Base-by-base conservation (phyloP, 2,888 invertebrate genomes). In the Stratiomys singularior region DNA sequence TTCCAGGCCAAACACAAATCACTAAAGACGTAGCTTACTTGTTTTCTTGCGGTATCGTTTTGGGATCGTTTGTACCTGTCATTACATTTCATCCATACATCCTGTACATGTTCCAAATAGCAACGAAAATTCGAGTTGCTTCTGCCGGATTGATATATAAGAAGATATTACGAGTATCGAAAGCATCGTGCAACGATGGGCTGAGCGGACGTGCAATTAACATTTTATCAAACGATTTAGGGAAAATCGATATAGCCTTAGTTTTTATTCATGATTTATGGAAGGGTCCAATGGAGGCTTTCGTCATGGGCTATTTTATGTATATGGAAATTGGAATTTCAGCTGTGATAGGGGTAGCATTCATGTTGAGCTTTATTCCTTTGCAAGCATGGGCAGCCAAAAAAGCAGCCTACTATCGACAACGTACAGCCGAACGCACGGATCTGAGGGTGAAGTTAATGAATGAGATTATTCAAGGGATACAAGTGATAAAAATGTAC, bases 161-260 rank as follows among this genome's bases (percentile, higher is more conserved):
- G 80, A 94, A 94, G 81, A 89, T 90, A 11, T 85, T 91, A 58
- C 88, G 90, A 80, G 88, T 96, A 46, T 95, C 94, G 77, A 94
- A 94, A 85, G 92, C 93, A 4, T 95, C 97, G 0, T 88, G 96
- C 71, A 94, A 93, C 5, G 93, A 96, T 85, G 96, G 97, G 0
- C 94, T 88, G 86, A 94, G 91, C 82, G 97, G 88, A 0, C 89
- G 90, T 80, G 90, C 91, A 79, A 96, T 98, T 44, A 98, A 98
- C 86, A 90, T 98, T n/a, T 88, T 99, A 78, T 96, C 98, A 0
- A 98, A 98, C 85, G 98, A 99, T 87, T 96, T 98, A 80, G 95
- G 94, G 83, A 91, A 94, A 76, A 97, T 98, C 86, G 98, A 99
- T 85, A 91, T 96, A 84, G 94, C 95, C 13, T 91, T 96, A 77